Conservation (phyloP, 2,797 vertebrate species). For the Dendrocincla fuliginosa region DNA sequence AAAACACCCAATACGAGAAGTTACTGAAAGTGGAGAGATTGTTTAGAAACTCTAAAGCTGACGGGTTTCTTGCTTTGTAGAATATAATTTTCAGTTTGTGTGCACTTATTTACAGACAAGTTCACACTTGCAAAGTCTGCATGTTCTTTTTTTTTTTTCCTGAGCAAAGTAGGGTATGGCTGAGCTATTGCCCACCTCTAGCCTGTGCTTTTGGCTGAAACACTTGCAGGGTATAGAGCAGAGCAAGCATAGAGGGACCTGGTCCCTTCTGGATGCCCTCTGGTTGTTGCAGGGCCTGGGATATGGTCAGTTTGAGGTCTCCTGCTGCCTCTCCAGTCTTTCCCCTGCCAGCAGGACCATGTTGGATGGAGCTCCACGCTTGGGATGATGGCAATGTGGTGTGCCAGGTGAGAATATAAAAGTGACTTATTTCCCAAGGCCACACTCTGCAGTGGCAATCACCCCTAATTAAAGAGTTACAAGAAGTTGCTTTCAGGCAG, state of each 20-base stretch:
- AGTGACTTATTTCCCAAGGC: not conserved
- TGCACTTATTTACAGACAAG: not conserved
- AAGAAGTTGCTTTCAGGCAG: constrained; percentile 14
- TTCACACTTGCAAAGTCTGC: not conserved
- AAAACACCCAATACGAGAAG: not conserved
- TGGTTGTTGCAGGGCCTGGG: not conserved
- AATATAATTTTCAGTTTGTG: not conserved
- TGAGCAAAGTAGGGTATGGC: not conserved
- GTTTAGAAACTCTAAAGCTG: not conserved
- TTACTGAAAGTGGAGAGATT: not conserved
- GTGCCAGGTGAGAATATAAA: not conserved
- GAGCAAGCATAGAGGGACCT: not conserved
- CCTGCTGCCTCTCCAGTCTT: not conserved
- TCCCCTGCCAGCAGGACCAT: not conserved
- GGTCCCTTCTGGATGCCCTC: not conserved
- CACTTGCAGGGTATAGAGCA: not conserved
- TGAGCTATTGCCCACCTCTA: not conserved
- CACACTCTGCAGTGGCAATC: not conserved
- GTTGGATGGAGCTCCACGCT: accelerated
- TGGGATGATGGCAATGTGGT: accelerated
- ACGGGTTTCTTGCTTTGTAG: not conserved
- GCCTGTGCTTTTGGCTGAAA: not conserved
- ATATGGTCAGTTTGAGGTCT: accelerated
- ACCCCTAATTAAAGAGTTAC: not conserved
- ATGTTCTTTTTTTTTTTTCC: not conserved